A percentile compares a stretch with the other conserved stretches of the same genome.
Evolutionary conservation across 2,888 invertebrate genomes (phyloP).

Genomic region (Andricus curvator): DNA sequence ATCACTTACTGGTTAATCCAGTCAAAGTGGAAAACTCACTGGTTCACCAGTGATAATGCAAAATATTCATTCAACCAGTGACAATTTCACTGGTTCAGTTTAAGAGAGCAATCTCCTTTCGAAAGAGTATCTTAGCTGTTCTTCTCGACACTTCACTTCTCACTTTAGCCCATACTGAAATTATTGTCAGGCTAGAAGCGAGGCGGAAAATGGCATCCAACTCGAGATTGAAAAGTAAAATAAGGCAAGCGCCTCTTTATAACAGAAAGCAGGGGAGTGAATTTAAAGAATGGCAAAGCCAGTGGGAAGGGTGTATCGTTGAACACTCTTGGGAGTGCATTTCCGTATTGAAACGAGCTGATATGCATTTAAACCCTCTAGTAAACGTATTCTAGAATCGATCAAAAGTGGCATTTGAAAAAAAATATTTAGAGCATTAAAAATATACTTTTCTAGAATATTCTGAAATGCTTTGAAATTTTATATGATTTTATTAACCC

Average conservation of each 20-base stretch:
- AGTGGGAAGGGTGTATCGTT: constrained; percentile 33
- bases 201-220: constrained; percentile 73
- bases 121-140: constrained; percentile 44
- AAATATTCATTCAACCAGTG: no score
- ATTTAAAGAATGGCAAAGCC: constrained; percentile 39
- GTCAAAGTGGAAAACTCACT: no score
- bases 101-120: constrained; percentile 15
- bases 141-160: constrained; percentile 42
- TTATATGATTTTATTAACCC: no score
- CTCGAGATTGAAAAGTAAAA: constrained; percentile 74
- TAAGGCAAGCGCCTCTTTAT: constrained; percentile 58
- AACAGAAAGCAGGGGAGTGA: background rate
- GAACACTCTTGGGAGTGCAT: constrained; percentile 50
- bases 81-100: no score
- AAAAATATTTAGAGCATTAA: background rate
- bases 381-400: background rate
- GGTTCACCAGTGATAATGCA: no score
- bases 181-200: constrained; percentile 72
- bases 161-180: constrained; percentile 49
- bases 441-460: no score
- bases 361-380: background rate
- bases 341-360: constrained; percentile 33
- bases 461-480: no score
- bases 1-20: no score
- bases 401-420: background rate